Conservation (phyloP, 2,113 vertebrate genomes). For the Dasypus novemcinctus region DNA sequence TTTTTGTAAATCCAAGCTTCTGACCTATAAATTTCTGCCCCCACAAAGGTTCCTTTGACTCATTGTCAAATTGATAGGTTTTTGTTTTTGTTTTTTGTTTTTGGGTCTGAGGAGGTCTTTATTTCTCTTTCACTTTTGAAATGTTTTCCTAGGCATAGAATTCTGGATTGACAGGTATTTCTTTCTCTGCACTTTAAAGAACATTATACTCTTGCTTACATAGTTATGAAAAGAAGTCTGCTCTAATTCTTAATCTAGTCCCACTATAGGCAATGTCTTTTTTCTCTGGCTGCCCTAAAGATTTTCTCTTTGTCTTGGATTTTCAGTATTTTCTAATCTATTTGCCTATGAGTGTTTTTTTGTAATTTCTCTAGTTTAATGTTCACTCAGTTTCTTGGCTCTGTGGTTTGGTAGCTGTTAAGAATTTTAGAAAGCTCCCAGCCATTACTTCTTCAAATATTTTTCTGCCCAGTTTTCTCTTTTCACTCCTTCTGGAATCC, state of each 20-base stretch:
- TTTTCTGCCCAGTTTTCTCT: not conserved
- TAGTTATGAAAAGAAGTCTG: not conserved
- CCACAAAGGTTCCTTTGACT: not conserved
- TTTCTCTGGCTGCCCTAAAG: not conserved
- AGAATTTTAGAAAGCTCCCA: not conserved
- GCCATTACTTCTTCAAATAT: not conserved
- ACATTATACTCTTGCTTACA: not conserved
- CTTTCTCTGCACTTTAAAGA: not conserved
- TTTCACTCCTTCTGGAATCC: not conserved
- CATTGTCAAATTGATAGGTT: not conserved
- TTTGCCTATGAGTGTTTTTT: not conserved
- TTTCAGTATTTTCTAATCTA: not conserved
- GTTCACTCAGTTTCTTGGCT: not conserved
- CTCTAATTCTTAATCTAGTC: not conserved
- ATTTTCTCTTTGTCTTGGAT: not conserved
- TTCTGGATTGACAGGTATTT: not conserved
- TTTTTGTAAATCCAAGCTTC: not conserved
- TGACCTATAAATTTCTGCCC: not conserved
- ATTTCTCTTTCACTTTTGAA: not conserved
- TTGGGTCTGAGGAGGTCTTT: not conserved
- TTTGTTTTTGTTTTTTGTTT: not conserved
- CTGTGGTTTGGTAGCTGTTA: not conserved
- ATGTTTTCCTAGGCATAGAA: not conserved
- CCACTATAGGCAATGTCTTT: too few relatives aligned
- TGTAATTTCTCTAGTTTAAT: not conserved